Evolutionary conservation across 2,113 vertebrate species (phyloP).

Genomic region (Neolamprologus falcicula): DNA sequence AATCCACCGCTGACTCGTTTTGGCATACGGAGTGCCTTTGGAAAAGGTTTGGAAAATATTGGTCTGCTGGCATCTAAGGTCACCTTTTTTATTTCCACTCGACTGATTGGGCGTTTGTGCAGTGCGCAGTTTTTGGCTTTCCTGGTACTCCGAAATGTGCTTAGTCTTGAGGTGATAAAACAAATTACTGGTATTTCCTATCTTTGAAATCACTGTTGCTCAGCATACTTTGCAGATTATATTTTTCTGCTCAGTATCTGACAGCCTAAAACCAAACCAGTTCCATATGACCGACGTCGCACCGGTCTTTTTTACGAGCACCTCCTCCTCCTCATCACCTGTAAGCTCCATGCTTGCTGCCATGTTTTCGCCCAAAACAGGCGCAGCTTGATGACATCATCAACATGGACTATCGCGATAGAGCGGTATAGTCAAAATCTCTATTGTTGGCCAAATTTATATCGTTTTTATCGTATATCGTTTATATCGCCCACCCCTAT

Average conservation of each 20-base stretch:
- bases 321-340: not conserved
- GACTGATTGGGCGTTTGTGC: not conserved
- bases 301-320: not conserved
- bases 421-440: not conserved
- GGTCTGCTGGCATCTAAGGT: not conserved
- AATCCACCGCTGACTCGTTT: not conserved
- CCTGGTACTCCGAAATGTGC: not conserved
- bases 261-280: not conserved
- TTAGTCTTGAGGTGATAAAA: not conserved
- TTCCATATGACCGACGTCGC: not conserved
- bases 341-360: not conserved
- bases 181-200: not conserved
- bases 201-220: not conserved
- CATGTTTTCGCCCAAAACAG: not conserved
- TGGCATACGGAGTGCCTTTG: not conserved
- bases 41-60: not conserved
- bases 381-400: not conserved
- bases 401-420: not conserved
- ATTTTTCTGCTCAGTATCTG: not conserved
- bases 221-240: not conserved
- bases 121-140: not conserved
- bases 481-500: not conserved
- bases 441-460: not conserved
- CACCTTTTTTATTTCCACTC: not conserved
- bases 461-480: rapidly evolving